These are phyloP conservation scores for Conops quadrifasciatus DNA, from an alignment of 2,888 invertebrate genomes.

Conservation along the genomic window DNA sequence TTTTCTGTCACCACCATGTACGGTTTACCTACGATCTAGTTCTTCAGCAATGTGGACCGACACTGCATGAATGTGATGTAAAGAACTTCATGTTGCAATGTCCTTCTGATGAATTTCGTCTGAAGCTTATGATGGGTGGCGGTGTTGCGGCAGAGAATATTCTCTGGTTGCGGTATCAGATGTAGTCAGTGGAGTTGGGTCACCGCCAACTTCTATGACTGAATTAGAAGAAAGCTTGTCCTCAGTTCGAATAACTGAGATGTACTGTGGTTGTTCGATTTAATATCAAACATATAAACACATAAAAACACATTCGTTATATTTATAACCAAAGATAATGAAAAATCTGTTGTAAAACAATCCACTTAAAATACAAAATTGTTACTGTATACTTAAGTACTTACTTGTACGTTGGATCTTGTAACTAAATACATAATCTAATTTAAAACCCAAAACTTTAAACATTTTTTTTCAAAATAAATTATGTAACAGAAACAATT, in stretches of 20 bases:
- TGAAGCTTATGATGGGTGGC: conserved; percentile 87
- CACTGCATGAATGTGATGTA: conserved; percentile 75
- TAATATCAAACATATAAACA: too few relatives aligned
- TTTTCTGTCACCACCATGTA: conserved; percentile 84
- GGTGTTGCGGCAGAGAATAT: too few relatives aligned
- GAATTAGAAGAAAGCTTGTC: conserved; percentile 43
- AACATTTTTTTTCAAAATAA: too few relatives aligned
- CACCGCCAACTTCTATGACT: conserved; percentile 32
- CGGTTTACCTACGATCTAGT: conserved; percentile 85
- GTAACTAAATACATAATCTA: too few relatives aligned
- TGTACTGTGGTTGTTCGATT: too few relatives aligned
- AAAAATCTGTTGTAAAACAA: not conserved
- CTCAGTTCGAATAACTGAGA: not conserved
- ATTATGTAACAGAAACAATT: too few relatives aligned
- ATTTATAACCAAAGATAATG: too few relatives aligned
- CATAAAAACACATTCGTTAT: too few relatives aligned
- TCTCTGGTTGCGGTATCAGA: conserved; percentile 64
- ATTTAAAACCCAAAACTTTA: too few relatives aligned
- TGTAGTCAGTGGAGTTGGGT: conserved; percentile 41
- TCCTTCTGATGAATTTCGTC: conserved; percentile 88
- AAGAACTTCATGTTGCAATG: conserved; percentile 87
- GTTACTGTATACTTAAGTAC: too few relatives aligned
- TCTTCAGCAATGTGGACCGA: conserved; percentile 78
- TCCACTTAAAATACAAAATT: not conserved
- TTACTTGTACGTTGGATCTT: too few relatives aligned